Evolutionary conservation across 1,140 invertebrate genomes (phyloP).

Genomic region (Saxidomus purpurata): DNA sequence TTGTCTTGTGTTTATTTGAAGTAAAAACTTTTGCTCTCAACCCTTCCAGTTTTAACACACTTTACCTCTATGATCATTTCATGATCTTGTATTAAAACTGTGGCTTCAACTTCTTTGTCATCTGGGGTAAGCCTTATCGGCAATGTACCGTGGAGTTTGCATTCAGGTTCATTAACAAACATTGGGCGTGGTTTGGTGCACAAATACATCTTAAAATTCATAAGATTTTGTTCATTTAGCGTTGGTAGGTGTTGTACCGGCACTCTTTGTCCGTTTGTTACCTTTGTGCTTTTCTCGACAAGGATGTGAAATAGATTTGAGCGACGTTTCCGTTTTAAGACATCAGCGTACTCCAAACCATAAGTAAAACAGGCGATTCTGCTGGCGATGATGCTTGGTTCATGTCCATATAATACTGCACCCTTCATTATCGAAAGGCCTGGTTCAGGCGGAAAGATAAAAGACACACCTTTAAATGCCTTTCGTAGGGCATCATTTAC

Average conservation of each 20-base stretch:
- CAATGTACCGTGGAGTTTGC: not conserved
- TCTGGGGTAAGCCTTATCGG: not conserved
- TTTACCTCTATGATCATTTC: not conserved
- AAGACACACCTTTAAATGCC: too few species aligned
- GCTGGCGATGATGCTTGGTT: not conserved
- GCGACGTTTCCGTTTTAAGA: not conserved
- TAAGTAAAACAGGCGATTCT: conserved; percentile 12
- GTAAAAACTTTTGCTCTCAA: not conserved
- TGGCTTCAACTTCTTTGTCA: not conserved
- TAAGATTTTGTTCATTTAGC: not conserved
- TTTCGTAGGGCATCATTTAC: not conserved
- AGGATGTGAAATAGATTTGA: not conserved
- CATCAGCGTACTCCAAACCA: not conserved
- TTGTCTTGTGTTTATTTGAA: too few species aligned
- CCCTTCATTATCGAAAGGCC: too few species aligned
- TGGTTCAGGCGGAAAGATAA: conserved; percentile 3
- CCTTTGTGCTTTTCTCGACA: not conserved
- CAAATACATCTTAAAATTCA: not conserved
- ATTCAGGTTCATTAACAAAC: conserved; percentile 5
- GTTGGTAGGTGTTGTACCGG: not conserved
- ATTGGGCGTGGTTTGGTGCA: not conserved
- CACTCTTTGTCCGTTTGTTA: not conserved
- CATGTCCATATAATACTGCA: conserved; percentile 36
- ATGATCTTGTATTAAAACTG: not conserved
- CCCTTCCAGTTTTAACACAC: not conserved